These are phyloP conservation scores for Knipowitschia caucasica DNA, from an alignment of 2,797 vertebrate genomes.

Conservation along the genomic window DNA sequence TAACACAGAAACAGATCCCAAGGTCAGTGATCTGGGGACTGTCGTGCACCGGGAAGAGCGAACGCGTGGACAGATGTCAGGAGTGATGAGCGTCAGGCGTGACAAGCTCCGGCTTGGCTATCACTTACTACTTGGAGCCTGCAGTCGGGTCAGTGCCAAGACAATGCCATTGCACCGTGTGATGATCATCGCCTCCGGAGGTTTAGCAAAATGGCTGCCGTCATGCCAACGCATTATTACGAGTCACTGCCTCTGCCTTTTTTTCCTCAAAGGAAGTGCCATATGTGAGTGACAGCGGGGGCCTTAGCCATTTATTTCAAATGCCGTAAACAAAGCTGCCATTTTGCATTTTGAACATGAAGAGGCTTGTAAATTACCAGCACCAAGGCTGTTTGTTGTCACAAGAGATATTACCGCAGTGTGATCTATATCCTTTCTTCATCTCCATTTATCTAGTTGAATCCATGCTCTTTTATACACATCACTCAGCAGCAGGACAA, in stretches of 20 bases:
- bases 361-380: constrained; percentile 38
- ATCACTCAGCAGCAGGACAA: constrained; percentile 49
- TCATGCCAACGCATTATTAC: constrained; percentile 66
- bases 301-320: constrained; percentile 64
- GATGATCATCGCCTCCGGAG: constrained; percentile 67
- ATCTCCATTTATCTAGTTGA: constrained; percentile 49
- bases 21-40: constrained; percentile 57
- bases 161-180: constrained; percentile 73
- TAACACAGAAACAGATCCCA: constrained; percentile 49
- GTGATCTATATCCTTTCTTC: constrained; percentile 55
- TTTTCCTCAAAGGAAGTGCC: constrained; percentile 64
- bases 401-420: constrained; percentile 40
- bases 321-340: constrained; percentile 68
- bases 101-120: constrained; percentile 74
- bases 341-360: constrained; percentile 50
- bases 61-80: constrained; percentile 83
- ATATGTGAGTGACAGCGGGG: constrained; percentile 74
- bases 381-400: constrained; percentile 56
- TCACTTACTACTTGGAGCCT: constrained; percentile 72
- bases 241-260: constrained; percentile 56
- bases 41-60: constrained; percentile 35
- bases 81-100: constrained; percentile 79
- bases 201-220: constrained; percentile 68
- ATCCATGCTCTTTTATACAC: constrained; percentile 40
- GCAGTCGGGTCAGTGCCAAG: constrained; percentile 73